phyloP scores from a whole-genome alignment of 2,113 vertebrate genomes.

The Pelecanus crispus region DNA sequence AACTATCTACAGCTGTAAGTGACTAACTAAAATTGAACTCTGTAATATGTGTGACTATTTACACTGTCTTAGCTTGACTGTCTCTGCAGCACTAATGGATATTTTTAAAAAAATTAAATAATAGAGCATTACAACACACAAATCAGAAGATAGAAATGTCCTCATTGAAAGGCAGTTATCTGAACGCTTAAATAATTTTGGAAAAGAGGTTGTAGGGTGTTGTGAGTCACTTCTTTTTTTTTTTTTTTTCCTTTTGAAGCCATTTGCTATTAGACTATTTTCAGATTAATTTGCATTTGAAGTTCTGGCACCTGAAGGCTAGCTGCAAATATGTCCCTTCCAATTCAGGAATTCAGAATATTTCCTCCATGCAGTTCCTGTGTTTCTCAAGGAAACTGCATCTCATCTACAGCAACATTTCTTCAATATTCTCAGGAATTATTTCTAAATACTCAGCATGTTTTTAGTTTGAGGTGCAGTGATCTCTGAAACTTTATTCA shows the following conservation, averaged over 20 bases:
- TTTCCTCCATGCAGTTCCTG: not conserved
- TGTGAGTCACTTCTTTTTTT: not conserved
- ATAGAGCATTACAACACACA: not conserved
- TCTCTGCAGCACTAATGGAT: not conserved
- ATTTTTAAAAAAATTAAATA: not conserved
- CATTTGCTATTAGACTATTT: not conserved
- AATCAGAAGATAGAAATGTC: not conserved
- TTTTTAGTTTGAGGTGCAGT: not conserved
- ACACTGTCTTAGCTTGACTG: not conserved
- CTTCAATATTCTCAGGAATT: not conserved
- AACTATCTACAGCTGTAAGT: not conserved
- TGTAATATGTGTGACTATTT: not conserved
- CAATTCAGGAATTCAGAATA: not conserved
- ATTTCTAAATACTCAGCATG: not conserved
- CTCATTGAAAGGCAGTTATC: not conserved
- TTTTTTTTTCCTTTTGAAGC: not conserved
- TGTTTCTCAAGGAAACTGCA: not conserved
- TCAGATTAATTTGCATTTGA: not conserved
- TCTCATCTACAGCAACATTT: not conserved
- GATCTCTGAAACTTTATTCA: not conserved
- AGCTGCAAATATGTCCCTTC: not conserved
- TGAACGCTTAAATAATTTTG: not conserved
- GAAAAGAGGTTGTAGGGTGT: not conserved
- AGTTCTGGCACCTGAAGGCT: not conserved
- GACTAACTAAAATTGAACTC: not conserved